Percentiles rank a stretch among this genome's conserved stretches.
Evolutionary conservation across 2,888 invertebrate genomes (phyloP).

Genomic region (Eucera pruinosa): DNA sequence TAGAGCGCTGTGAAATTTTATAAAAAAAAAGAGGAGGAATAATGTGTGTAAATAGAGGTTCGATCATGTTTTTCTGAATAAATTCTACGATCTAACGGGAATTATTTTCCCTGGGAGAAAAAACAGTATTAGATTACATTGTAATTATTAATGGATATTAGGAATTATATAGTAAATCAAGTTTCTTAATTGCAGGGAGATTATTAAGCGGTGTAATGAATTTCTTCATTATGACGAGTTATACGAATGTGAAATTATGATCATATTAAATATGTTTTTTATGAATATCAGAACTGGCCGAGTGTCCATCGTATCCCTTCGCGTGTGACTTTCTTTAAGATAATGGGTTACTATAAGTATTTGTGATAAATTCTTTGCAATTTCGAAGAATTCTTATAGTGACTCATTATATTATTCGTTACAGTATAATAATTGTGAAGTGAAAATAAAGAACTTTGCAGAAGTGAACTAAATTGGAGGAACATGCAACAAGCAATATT

Average conservation of each 20-base stretch:
- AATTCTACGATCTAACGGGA: not conserved
- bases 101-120: not conserved
- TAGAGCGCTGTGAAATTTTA: conserved; percentile 4
- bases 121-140: conserved; percentile 14
- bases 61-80: conserved; percentile 11
- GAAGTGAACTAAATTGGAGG: no score
- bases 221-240: conserved; percentile 9
- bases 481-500: not conserved
- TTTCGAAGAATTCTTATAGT: not conserved
- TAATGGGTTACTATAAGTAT: not conserved
- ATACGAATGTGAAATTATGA: conserved; percentile 18
- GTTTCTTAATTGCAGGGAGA: conserved; percentile 9
- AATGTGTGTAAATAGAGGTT: conserved; percentile 6
- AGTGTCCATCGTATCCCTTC: conserved; percentile 21
- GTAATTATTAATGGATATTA: conserved; percentile 1
- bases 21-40: not conserved
- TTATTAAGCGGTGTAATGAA: conserved; percentile 20
- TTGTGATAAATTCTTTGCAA: no score
- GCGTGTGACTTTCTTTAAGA: conserved; percentile 1
- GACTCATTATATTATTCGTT: not conserved
- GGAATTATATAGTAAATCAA: not conserved
- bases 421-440: not conserved
- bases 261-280: conserved; percentile 26
- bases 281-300: conserved; percentile 6
- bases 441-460: not conserved